Evolutionary conservation across 2,797 vertebrate species (phyloP), one percentile per base, ranked within the genome.

Genomic region (Lepidocolaptes lacrymiger): DNA sequence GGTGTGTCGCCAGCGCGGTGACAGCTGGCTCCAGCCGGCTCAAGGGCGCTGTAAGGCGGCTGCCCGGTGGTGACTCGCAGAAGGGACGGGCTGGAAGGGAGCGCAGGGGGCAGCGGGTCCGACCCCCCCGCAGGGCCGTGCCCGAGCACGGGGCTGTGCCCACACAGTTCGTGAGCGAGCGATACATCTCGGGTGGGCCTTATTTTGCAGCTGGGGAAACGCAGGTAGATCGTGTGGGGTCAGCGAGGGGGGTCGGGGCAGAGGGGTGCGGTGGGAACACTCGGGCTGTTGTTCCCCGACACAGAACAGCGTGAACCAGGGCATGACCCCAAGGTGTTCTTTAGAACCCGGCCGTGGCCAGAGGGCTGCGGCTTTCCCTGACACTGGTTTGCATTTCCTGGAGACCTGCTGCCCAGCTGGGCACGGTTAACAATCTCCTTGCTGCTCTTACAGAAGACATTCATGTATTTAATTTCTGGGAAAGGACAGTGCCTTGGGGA

Each of bases 181-280:
- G 14, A 20, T 9, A 5, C 0, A 14, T 2, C 5, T 17, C 1
- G 1, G 10, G 12, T 2, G 23, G 1, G 14, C 1, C 4, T 44
- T 6, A 1, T 21, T 30, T 9, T 16, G 23, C 18, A 3, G 2
- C 3, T 4, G 36, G 23, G 32, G 20, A 32, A 46, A 14, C 1
- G 26, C 24, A 16, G 12, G 52, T 37, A 4, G 14, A 8, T 14
- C 9, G n/a, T 7, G 2, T 27, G 43, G 1, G 3, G 6, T 36
- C 5, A 2, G 1, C 4, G 4, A 6, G 21, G 28, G 28, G 2
- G 11, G 2, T 15, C 19, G 5, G 14, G 26, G 24, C 36, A 11
- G 79, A 59, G n/a, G 3, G 7, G 2, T 19, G 48, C 51, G 3
- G 10, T 1, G n/a, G 27, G 17, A 41, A 2, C 10, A 11, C 36